phyloP scores from a whole-genome alignment of 2,888 invertebrate species.

The Polietes domitor region DNA sequence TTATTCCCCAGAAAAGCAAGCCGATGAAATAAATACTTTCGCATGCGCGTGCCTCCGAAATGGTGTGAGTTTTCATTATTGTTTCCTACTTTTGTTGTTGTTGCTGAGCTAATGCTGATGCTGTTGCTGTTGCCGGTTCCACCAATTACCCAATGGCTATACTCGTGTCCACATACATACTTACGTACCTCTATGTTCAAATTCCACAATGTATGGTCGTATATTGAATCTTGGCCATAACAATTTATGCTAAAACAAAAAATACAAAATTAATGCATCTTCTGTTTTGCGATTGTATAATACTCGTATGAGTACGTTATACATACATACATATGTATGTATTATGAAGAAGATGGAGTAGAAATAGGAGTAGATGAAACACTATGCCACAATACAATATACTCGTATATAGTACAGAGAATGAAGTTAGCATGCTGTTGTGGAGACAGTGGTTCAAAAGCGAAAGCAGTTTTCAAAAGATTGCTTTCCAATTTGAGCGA shows the following conservation, averaged over 20 bases:
- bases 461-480: too few relatives aligned
- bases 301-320: too few relatives aligned
- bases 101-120: conserved; percentile 2
- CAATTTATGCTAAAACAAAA: conserved; percentile 22
- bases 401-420: too few relatives aligned
- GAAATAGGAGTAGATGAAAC: too few relatives aligned
- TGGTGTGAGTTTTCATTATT: neutral
- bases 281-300: neutral
- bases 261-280: conserved; percentile 14
- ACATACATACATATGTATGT: too few relatives aligned
- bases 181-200: neutral
- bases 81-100: neutral
- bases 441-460: too few relatives aligned
- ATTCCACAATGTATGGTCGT: neutral
- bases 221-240: conserved; percentile 18
- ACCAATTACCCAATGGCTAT: conserved; percentile 18
- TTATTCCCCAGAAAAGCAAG: neutral
- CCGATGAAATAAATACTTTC: too few relatives aligned
- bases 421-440: too few relatives aligned
- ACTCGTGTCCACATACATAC: neutral
- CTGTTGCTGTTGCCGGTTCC: neutral
- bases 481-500: too few relatives aligned
- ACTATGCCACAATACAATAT: too few relatives aligned
- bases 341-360: too few relatives aligned
- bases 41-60: conserved; percentile 16